These are phyloP conservation scores for Rattus rattus DNA, from an alignment of 2,113 vertebrate species.

Conservation along the genomic window DNA sequence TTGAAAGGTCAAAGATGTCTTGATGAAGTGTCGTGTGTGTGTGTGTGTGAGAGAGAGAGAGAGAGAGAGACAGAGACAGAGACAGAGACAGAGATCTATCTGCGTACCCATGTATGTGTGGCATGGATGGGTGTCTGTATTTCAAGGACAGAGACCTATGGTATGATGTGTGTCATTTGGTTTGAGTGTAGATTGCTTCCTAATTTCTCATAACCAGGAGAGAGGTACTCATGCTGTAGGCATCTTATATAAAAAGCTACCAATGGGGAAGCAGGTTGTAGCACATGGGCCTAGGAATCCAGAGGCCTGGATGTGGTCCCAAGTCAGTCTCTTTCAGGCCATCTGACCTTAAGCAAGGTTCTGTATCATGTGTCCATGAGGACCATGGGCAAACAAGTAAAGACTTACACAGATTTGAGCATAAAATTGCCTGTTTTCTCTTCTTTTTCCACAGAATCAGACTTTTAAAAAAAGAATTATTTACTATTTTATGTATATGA, in stretches of 20 bases:
- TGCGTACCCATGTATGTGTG: not conserved
- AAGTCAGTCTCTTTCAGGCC: not conserved
- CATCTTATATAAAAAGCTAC: not conserved
- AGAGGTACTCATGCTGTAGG: not conserved
- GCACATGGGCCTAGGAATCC: no score
- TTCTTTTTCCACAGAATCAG: not conserved
- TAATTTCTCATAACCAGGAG: not conserved
- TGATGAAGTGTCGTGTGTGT: not conserved
- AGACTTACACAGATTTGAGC: not conserved
- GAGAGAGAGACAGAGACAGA: no score
- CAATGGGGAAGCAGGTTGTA: not conserved
- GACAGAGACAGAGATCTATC: no score
- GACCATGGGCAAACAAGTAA: not conserved
- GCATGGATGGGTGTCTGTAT: not conserved
- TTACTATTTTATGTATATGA: no score
- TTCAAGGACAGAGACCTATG: not conserved
- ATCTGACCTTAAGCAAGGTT: not conserved
- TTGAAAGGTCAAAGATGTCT: not conserved
- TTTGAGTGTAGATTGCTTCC: not conserved
- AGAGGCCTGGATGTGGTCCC: not conserved
- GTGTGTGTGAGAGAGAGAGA: no score
- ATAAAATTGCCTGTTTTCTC: not conserved
- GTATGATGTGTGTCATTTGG: not conserved
- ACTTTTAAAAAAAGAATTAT: not conserved
- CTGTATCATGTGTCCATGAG: not conserved